phyloP scores from a whole-genome alignment of 2,113 vertebrate genomes.

The Rattus norvegicus region DNA sequence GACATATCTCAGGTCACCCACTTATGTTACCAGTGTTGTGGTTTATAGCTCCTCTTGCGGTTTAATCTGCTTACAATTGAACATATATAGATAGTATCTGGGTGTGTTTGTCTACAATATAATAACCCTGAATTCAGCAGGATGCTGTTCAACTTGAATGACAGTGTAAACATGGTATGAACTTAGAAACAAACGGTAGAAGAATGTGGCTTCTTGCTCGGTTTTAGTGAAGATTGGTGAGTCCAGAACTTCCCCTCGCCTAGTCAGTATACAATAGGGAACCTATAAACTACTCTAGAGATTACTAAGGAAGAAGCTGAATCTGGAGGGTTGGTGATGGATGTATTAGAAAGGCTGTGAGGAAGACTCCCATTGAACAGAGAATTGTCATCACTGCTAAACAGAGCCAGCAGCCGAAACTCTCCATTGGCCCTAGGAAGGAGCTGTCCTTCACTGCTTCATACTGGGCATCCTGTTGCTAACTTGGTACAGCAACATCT shows the following conservation, averaged over 20 bases:
- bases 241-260: background rate
- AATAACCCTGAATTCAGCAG: background rate
- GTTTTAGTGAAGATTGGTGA: background rate
- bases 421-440: background rate
- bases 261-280: background rate
- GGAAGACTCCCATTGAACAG: no score
- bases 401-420: background rate
- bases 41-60: background rate
- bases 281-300: no score
- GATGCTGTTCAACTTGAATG: background rate
- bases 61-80: background rate
- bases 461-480: background rate
- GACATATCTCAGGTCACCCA: background rate
- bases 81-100: background rate
- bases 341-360: background rate
- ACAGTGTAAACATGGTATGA: background rate
- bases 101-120: background rate
- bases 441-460: background rate
- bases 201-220: background rate
- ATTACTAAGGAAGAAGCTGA: background rate
- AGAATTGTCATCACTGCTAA: background rate
- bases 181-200: background rate
- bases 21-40: background rate
- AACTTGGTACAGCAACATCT: background rate
- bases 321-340: no score